Evolutionary conservation across 2,797 vertebrate genomes (phyloP), one percentile per base, ranked within the genome.

Genomic region (Enteromius fasciolatus): DNA sequence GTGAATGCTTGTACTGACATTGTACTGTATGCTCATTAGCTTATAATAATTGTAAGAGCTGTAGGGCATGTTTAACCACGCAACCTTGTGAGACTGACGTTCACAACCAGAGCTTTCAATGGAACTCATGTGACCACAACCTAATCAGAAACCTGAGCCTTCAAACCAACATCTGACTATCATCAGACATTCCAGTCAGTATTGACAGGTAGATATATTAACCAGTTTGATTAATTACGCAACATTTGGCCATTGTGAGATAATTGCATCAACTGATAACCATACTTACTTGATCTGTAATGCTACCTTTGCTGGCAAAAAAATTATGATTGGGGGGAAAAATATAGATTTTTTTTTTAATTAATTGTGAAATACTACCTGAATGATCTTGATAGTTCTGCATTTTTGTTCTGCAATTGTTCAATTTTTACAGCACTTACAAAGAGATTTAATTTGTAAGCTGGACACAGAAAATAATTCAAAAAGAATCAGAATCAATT

Each of bases 11-110:
- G 41, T 63, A 25, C 57, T 39, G 41, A 50, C 69, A 50, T 39
- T 54, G 36, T n/a, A 64, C 11, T n/a, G 61, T 12, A 23, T 46
- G 68, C 57, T 81, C 54, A 81, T 73, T 81, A 73, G 17, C 17
- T 69, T 63, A 39, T n/a, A 61, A 48, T 59, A 46, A 52, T 25
- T 75, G 41, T 75, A 76, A 61, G 57, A 66, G 39, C 59, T 48
- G 25, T 78, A 73, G 28, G 20, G 36, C 9, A 82, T 54, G 18
- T 9, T 54, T 20, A 33, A 5, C 20, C 20, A 33, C 31, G 8
- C 9, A 75, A 63, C 79, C 69, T 54, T 20, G 59, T 8, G 31
- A 52, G 44, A 78, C 63, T 67, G 18, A 72, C 25, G 72, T 72
- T 72, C 46, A 64, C 23, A 73, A 63, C 23, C 11, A 69, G 36